Percentiles rank a stretch among this genome's conserved stretches.
Evolutionary conservation across 2,113 vertebrate species (phyloP).

Genomic region (Phylloscopus whistleri): DNA sequence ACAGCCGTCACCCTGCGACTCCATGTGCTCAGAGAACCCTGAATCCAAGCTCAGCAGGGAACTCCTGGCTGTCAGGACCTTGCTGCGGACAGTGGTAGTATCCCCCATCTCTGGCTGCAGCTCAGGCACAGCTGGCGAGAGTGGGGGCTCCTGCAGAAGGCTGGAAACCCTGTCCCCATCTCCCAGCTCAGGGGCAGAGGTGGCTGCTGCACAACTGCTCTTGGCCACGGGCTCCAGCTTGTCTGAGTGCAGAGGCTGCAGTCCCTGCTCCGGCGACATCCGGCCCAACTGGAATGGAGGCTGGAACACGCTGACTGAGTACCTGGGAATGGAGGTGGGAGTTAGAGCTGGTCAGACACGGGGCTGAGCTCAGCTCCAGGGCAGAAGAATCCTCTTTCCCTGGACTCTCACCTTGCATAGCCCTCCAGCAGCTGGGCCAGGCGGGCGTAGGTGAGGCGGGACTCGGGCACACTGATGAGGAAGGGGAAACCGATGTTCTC

Average conservation of each 20-base stretch:
- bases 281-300: conserved; percentile 91
- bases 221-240: conserved; percentile 57
- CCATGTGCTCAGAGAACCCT: conserved; percentile 80
- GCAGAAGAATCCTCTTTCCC: neutral
- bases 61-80: conserved; percentile 66
- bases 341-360: neutral
- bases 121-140: conserved; percentile 56
- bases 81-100: conserved; percentile 28
- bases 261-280: conserved; percentile 81
- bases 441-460: conserved; percentile 87
- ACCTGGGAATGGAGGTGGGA: conserved; percentile 63
- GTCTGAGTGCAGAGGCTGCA: conserved; percentile 57
- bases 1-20: conserved; percentile 70
- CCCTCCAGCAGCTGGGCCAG: conserved; percentile 92
- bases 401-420: conserved; percentile 84
- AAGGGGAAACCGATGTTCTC: conserved; percentile 95
- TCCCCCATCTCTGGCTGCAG: conserved; percentile 55
- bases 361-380: neutral
- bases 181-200: conserved; percentile 48
- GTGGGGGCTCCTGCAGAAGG: conserved; percentile 63
- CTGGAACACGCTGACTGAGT: conserved; percentile 96
- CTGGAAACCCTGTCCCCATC: conserved; percentile 61
- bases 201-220: conserved; percentile 50
- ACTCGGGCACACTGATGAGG: conserved; percentile 90
- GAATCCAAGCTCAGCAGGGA: conserved; percentile 80